Conservation (phyloP, 2,797 vertebrate species). For the Eptatretus atami region DNA sequence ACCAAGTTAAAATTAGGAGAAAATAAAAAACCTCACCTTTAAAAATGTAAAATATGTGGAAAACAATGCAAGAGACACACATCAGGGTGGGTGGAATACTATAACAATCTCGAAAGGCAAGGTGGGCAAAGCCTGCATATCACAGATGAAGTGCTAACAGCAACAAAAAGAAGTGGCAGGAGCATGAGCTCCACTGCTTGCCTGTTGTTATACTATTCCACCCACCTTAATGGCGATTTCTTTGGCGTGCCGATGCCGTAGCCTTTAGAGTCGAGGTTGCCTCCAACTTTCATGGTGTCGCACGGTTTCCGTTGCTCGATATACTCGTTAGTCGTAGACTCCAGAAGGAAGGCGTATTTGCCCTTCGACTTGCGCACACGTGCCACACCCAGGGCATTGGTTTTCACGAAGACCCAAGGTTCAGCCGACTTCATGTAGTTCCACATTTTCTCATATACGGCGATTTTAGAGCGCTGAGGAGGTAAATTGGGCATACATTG, state of each 20-base stretch:
- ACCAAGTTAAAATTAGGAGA: not conserved
- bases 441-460: constrained; percentile 99
- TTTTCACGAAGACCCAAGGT: constrained; percentile 83
- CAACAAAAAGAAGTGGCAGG: too few species aligned
- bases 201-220: constrained; percentile 97
- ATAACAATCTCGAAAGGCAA: constrained; percentile 57
- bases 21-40: constrained; percentile 1
- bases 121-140: not conserved
- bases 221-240: constrained; percentile 99
- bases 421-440: constrained; percentile 96
- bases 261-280: constrained; percentile 98
- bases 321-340: constrained; percentile 99
- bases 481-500: constrained; percentile 11
- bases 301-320: constrained; percentile 95
- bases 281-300: constrained; percentile 99
- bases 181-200: not conserved
- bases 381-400: constrained; percentile 73
- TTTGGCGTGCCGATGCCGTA: constrained; percentile 94
- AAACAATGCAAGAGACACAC: constrained; percentile 30
- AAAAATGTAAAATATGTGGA: not conserved
- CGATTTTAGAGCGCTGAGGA: constrained; percentile 89
- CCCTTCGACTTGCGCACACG: constrained; percentile 94
- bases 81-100: constrained; percentile 99
- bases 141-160: too few species aligned
- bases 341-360: constrained; percentile 95